Base-by-base conservation (phyloP, 1,140 invertebrate species). In the Formica selysi region DNA sequence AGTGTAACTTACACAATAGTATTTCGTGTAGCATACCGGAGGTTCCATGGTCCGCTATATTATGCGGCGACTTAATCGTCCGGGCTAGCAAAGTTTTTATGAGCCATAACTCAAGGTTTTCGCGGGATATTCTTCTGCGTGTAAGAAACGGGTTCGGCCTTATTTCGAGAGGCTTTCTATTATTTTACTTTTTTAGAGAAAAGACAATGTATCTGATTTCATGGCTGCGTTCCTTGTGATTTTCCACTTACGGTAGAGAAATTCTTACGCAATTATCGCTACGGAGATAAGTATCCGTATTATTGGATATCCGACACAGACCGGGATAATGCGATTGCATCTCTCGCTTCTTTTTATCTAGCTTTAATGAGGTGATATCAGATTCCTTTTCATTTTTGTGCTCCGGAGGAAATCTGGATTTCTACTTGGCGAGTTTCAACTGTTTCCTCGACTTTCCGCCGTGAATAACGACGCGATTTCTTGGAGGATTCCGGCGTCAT, bases 11-110 rank as follows among this genome's bases (percentile, higher is more conserved):
- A 73, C 85, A 57, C 76, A 78, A 74, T 29, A 41, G 59, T 65
- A 64, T 41, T 22, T 41, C 61, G 61, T 26, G 22, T 29, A 71
- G 8, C 29, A 10, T 16, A 59, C 38, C 51, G 59, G n/a, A 54
- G 51, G 29, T 70, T 62, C 19, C 65, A 22, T 29, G 59, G 62
- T 51, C 78, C 87, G 76, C 86, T 92, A 91, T 90, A 92, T 92
- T 93, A 93, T 88, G 87, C 85, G 79, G 61, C 86, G 86, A 93
- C 91, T 93, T 93, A 92, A 93, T 93, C 91, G 91, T 90, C 91
- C 86, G 86, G 86, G 78, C 86, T 93, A 83, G 87, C 87, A 92
- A 92, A 93, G 76, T 92, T 93, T 93, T 93, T 92, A 94, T 91
- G 89, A 76, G 22, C 78, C 86, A 91, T 93, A 93, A 93, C 87